These are phyloP conservation scores for Alosa alosa DNA, from an alignment of 2,113 vertebrate genomes.

Conservation along the genomic window DNA sequence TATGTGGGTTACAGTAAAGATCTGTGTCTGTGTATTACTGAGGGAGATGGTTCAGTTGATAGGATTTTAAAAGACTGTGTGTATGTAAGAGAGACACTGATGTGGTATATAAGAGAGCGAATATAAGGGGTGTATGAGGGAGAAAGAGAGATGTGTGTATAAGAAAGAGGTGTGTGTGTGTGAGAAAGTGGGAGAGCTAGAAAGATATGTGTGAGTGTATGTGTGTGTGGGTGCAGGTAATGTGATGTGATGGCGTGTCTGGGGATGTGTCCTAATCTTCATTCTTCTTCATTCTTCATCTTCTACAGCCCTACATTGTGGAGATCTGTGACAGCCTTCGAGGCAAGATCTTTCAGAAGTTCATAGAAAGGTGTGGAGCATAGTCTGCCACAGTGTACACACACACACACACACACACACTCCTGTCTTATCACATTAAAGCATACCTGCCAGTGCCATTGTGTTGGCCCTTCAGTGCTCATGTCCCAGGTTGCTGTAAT, in stretches of 20 bases:
- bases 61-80: too few species aligned
- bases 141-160: too few species aligned
- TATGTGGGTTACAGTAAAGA: too few species aligned
- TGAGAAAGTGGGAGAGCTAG: too few species aligned
- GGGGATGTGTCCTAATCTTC: neutral
- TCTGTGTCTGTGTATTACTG: too few species aligned
- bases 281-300: constrained; percentile 21
- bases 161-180: too few species aligned
- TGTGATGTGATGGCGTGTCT: neutral
- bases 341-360: constrained; percentile 93
- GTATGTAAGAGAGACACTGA: too few species aligned
- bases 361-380: constrained; percentile 87
- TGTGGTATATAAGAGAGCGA: too few species aligned
- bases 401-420: neutral
- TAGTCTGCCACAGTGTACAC: neutral
- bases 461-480: neutral
- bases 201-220: neutral
- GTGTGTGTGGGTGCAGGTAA: neutral
- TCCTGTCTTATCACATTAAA: neutral
- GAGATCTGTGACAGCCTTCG: constrained; percentile 96
- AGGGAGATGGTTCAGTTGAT: too few species aligned
- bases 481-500: neutral
- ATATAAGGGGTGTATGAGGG: too few species aligned
- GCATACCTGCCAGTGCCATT: neutral
- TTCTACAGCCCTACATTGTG: constrained; percentile 83